Base-by-base conservation (phyloP, 2,888 invertebrate genomes). In the Polydrusus cervinus region DNA sequence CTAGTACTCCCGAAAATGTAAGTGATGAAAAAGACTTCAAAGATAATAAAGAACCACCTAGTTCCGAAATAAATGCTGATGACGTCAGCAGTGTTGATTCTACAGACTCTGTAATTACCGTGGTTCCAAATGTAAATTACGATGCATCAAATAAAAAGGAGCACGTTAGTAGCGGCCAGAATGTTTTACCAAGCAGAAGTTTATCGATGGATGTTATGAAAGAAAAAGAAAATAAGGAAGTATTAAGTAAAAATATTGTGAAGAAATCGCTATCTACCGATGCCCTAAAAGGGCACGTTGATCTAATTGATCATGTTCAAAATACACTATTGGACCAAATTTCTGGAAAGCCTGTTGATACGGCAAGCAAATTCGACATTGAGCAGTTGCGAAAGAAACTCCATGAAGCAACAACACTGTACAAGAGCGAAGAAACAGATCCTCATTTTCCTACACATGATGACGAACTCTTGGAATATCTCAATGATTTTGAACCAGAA, bases 31-130 rank as follows among this genome's bases (percentile, higher is more conserved):
- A 45, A 45, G 6, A 47, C 25, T 30, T 20, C 2, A 47, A 45
- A 53, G 13, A 20, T 25, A 25, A 43, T n/a, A 20, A 16, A 18
- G 60, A 57, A 1, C 34, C 14, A 18, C 1, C 51, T 43, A 18
- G 16, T 20, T 34, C n/a, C 0, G 62, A 67, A 43, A 38, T 8
- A 16, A 14, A 34, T 13, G 13, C 40, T 14, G 77, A 78, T 45
- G 78, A 78, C 60, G 76, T 79, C 14, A 71, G 80, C 60, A 83
- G 82, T 77, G 79, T 80, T 45, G 81, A 80, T 51, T 84, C 84
- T 0, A 75, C 78, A 11, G 84, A 83, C 76, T 83, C 83, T 0
- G 77, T 77, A 14, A 79, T 78, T 14, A 84, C 84, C 11, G 82
- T 84, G 10, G 81, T 84, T 38, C 74, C 75, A 38, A 81, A 80